Percentiles rank a stretch among this genome's conserved stretches.
phyloP scores from a whole-genome alignment of 2,888 invertebrate genomes.

The Drosophila colorata region DNA sequence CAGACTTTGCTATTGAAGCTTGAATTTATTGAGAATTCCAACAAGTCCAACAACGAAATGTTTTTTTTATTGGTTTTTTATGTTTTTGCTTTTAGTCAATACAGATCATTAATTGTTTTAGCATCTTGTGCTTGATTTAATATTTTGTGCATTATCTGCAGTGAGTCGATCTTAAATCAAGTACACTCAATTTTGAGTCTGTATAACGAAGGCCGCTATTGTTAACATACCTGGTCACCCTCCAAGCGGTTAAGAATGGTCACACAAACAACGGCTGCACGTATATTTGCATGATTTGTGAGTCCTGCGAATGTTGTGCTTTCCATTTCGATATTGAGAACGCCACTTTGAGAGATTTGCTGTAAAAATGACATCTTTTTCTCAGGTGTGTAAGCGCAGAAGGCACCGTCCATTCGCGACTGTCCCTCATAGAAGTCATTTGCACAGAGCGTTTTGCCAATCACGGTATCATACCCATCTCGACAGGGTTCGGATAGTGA shows the following conservation, averaged over 20 bases:
- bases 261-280: slow-evolving; percentile 95
- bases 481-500: slow-evolving; percentile 88
- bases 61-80: no score
- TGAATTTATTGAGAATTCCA: no score
- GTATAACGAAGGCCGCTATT: no score
- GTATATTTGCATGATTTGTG: slow-evolving; percentile 94
- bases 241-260: slow-evolving; percentile 94
- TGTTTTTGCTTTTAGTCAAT: no score
- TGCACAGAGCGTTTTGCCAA: slow-evolving; percentile 97
- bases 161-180: no score
- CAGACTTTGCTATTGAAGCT: no score
- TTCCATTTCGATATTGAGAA: slow-evolving; percentile 98
- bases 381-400: slow-evolving; percentile 93
- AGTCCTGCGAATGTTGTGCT: slow-evolving; percentile 95
- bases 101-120: no score
- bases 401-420: slow-evolving; percentile 95
- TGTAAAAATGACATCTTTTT: slow-evolving; percentile 94
- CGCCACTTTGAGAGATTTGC: slow-evolving; percentile 89
- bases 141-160: no score
- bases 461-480: slow-evolving; percentile 92
- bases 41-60: no score
- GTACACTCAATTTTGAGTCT: no score
- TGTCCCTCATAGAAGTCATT: slow-evolving; percentile 98
- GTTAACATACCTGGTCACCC: slow-evolving; percentile 91
- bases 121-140: no score